phyloP scores from a whole-genome alignment of 2,113 vertebrate genomes.

The Donacobius atricapilla region DNA sequence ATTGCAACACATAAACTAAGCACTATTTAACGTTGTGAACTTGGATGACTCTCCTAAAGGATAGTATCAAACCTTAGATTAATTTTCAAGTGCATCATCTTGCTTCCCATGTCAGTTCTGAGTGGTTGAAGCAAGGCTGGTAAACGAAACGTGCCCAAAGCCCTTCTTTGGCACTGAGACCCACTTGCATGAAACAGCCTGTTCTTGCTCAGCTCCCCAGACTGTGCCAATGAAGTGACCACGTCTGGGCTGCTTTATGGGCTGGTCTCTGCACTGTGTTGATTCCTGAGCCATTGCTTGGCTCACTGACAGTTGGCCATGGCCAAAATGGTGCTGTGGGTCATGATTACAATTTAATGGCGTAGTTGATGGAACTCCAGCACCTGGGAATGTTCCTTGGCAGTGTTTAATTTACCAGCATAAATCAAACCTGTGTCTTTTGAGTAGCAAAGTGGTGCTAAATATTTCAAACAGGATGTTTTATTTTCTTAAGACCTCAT shows the following conservation, averaged over 20 bases:
- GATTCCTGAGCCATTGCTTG: background rate
- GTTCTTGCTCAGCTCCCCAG: background rate
- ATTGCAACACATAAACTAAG: background rate
- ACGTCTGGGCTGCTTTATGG: background rate
- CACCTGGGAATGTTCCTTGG: background rate
- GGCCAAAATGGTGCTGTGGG: background rate
- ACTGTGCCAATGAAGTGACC: background rate
- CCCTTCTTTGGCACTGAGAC: background rate
- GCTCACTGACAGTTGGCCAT: background rate
- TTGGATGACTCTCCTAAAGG: background rate
- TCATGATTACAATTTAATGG: background rate
- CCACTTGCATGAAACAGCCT: background rate
- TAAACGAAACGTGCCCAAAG: fast-evolving
- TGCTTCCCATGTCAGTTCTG: background rate
- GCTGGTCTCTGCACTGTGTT: background rate
- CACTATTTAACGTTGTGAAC: background rate
- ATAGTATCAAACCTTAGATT: background rate
- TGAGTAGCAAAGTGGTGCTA: background rate
- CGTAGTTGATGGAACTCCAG: background rate
- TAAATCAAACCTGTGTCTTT: background rate
- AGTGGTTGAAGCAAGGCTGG: background rate
- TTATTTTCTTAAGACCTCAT: background rate
- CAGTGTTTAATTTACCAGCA: background rate
- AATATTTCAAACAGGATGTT: background rate
- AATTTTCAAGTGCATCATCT: background rate